Percentiles rank a stretch among this genome's conserved stretches.
Evolutionary conservation across 30 jellyfish, hydroid and myxozoan species (phyloP).

Genomic region (Calvadosia cruxmelitensis): DNA sequence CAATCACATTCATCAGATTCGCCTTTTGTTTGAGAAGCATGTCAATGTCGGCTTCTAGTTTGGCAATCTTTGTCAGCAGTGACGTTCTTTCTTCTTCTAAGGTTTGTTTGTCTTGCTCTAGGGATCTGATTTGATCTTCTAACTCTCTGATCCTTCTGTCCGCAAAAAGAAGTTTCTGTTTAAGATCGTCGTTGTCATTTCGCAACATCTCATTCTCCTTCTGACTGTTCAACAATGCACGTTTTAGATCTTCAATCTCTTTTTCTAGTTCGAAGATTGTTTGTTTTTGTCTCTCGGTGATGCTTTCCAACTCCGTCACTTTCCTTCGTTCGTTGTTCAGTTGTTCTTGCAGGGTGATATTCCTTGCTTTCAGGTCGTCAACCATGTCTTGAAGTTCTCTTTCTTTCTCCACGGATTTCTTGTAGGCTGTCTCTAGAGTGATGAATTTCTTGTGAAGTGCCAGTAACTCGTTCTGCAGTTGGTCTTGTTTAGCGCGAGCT

Average conservation of each 20-base stretch:
- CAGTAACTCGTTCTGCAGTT: conserved; percentile 63
- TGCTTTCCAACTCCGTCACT: conserved; percentile 52
- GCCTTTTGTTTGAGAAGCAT: conserved; percentile 40
- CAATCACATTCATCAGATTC: conserved; percentile 33
- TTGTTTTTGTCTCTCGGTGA: conserved; percentile 57
- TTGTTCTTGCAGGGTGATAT: conserved; percentile 56
- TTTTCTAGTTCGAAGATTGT: conserved; percentile 68
- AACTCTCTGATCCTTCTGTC: conserved; percentile 53
- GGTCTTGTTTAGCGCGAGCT: conserved; percentile 65
- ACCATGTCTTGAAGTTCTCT: conserved; percentile 56
- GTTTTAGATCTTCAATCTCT: conserved; percentile 56
- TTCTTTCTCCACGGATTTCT: conserved; percentile 74
- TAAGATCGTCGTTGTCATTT: conserved; percentile 68
- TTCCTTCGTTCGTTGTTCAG: conserved; percentile 51
- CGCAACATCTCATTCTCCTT: conserved; percentile 54
- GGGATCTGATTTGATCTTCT: conserved; percentile 30
- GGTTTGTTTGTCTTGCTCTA: conserved; percentile 72
- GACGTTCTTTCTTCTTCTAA: conserved; percentile 64
- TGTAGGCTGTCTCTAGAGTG: conserved; percentile 76
- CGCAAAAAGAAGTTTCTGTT: conserved; percentile 24
- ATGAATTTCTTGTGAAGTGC: conserved; percentile 68
- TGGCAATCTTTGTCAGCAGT: conserved; percentile 50
- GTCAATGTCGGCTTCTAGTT: conserved; percentile 59
- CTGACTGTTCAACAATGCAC: conserved; percentile 38
- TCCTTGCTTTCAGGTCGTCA: conserved; percentile 48